Evolutionary conservation across 37 sponge, comb jelly and placozoan species (phyloP), one percentile per base, ranked within the genome.

Genomic region (Diacarnus erythraeanus): DNA sequence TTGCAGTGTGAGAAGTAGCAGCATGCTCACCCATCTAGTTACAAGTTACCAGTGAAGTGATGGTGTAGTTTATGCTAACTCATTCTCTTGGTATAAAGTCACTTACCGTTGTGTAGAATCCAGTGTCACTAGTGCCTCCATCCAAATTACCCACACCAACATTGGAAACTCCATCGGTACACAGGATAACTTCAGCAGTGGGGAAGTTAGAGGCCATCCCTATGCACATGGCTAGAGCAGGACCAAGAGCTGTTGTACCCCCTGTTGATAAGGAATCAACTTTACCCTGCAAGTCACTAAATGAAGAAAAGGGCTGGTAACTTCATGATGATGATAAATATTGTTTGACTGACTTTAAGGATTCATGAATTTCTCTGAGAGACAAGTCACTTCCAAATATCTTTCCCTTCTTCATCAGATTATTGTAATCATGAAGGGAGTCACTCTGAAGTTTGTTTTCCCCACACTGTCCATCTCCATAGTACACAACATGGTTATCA

Each of bases 121-220:
- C 71, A 6, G 64, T 41, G 38, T 58, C 82, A 20, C 58, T 71
- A 2, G 38, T 57, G 3, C 84, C 70, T 0, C 72, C 57, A 54
- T 81, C 78, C 64, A 96, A 70, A 40, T 86, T 75, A 8, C 97
- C 97, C 36, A 93, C 82, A 33, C 94, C 97, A 23, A 85, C 82
- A 76, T 96, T 96, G 70, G 94, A 90, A 40, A 87, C 83, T 0
- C 97, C 97, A 33, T 96, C 97, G 5, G 97, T 96, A 65, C 97
- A 96, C 30, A 96, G 86, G 17, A 96, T 90, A 38, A 96, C 85
- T 70, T 96, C 97, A 25, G 88, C 85, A 3, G 92, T 84, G 21
- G 88, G 83, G 40, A 75, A 83, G 80, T 87, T 85, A 0, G 89
- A 85, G 27, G 91, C 83, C 77, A 96, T 82, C 27, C 91, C 91